Evolutionary conservation across 2,888 invertebrate species (phyloP).

Genomic region (Ariolimax columbianus): DNA sequence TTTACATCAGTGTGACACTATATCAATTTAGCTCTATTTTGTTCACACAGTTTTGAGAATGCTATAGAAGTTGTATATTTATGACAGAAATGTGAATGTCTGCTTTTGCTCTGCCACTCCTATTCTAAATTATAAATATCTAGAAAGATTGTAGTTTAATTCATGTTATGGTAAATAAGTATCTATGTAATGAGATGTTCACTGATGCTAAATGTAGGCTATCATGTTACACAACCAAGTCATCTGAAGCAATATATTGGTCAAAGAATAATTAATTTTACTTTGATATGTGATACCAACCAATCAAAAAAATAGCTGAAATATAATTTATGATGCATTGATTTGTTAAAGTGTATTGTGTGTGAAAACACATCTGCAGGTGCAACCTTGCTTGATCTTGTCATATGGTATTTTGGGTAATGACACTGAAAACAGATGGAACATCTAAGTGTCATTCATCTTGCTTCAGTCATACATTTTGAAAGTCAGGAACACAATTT

Average conservation of each 20-base stretch:
- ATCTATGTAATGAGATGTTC: background rate
- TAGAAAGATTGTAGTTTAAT: background rate
- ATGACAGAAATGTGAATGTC: too few species aligned
- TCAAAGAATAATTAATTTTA: background rate
- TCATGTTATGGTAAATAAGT: background rate
- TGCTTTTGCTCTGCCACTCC: too few species aligned
- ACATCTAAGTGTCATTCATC: background rate
- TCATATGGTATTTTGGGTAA: background rate
- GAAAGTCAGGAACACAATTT: background rate
- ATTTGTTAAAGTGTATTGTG: background rate
- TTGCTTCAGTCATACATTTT: background rate
- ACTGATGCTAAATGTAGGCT: background rate
- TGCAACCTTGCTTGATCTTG: background rate
- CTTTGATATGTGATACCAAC: background rate
- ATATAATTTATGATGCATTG: background rate
- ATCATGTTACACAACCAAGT: background rate
- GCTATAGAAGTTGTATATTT: too few species aligned
- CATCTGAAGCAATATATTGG: background rate
- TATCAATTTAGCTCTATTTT: too few species aligned
- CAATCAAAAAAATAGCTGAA: too few species aligned
- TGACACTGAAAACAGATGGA: background rate
- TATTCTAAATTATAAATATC: too few species aligned
- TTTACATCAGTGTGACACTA: too few species aligned
- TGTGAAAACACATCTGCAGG: background rate
- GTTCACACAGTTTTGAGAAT: too few species aligned